These are phyloP conservation scores for Bombus cullumanus DNA, from an alignment of 1,140 invertebrate genomes.

Conservation along the genomic window DNA sequence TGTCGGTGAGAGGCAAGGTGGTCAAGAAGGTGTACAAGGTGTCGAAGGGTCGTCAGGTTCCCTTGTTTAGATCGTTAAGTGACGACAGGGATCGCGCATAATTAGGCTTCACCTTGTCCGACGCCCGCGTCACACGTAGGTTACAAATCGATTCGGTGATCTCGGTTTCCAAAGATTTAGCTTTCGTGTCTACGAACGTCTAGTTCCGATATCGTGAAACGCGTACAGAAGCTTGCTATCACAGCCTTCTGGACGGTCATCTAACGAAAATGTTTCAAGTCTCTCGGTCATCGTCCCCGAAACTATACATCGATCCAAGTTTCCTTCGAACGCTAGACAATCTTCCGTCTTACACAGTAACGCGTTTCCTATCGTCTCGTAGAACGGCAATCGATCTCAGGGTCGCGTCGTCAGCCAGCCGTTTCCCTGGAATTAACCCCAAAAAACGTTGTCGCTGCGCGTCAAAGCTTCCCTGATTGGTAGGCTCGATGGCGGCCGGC, in stretches of 20 bases:
- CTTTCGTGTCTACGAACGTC: background rate
- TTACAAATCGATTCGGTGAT: background rate
- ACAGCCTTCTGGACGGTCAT: no score
- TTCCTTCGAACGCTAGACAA: no score
- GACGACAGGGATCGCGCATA: slow-evolving; percentile 7
- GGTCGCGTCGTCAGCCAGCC: background rate
- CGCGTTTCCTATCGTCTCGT: background rate
- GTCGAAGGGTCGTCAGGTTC: slow-evolving; percentile 31
- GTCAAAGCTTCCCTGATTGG: slow-evolving; percentile 73
- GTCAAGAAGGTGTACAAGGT: slow-evolving; percentile 62
- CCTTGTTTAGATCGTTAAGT: slow-evolving; percentile 22
- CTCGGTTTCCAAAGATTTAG: no score
- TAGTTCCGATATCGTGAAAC: background rate
- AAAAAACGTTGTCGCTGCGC: slow-evolving; percentile 63
- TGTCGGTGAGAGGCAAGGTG: slow-evolving; percentile 62
- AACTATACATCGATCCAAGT: background rate
- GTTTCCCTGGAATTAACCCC: slow-evolving; percentile 49
- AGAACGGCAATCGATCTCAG: background rate
- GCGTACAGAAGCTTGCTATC: no score
- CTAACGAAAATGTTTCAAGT: no score
- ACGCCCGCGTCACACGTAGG: background rate
- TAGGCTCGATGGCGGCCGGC: slow-evolving; percentile 66
- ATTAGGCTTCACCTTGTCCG: slow-evolving; percentile 1
- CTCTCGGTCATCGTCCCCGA: no score
- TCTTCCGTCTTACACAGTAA: background rate